A percentile compares a stretch with the other conserved stretches of the same genome.
phyloP scores from a whole-genome alignment of 53 echinoderm and acorn worm genomes.

The Echinometra lucunter region DNA sequence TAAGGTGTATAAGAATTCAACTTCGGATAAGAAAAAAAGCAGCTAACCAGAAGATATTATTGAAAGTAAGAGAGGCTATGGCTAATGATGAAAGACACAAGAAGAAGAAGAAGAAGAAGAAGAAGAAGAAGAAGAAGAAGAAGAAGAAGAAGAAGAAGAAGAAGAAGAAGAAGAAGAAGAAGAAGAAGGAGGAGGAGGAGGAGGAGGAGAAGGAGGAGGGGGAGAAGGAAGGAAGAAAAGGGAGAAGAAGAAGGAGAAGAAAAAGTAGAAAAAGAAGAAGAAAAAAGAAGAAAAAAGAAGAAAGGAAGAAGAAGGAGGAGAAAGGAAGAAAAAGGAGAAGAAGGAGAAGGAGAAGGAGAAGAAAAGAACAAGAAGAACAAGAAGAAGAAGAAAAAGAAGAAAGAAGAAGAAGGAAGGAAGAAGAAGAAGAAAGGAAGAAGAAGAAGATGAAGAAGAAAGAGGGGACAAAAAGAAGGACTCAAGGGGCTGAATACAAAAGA shows the following conservation, averaged over 20 bases:
- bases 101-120: not conserved
- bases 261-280: not conserved
- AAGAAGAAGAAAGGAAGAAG: no score
- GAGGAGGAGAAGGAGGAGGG: not conserved
- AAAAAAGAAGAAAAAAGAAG: no score
- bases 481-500: no score
- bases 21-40: not conserved
- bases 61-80: no score
- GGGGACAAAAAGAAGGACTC: no score
- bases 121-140: slow-evolving; percentile 4
- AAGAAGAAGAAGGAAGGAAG: no score
- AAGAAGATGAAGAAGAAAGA: no score
- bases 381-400: no score
- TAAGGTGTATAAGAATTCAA: not conserved
- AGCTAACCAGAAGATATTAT: no score
- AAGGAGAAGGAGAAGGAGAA: not conserved
- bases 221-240: not conserved
- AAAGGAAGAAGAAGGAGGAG: no score
- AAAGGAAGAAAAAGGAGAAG: no score
- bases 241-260: not conserved
- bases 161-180: not conserved
- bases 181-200: not conserved
- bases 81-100: not conserved
- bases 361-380: no score
- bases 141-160: not conserved